phyloP scores from a whole-genome alignment of 2,113 vertebrate genomes.

The Brachyhypopomus occidentalis region DNA sequence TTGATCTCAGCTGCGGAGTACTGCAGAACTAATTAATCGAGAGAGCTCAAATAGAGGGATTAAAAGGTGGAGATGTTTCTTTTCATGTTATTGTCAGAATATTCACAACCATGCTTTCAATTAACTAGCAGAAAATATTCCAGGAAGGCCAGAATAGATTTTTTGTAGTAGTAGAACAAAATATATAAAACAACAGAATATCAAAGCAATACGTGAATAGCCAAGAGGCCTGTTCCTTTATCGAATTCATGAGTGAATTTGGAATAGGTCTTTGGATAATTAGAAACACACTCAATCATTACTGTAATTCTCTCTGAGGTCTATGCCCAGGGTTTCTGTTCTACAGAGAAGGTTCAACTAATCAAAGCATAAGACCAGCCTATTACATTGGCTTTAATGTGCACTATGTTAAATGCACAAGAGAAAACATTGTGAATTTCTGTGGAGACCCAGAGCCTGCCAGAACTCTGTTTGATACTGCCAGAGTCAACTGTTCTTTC shows the following conservation, averaged over 20 bases:
- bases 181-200: constrained; percentile 30
- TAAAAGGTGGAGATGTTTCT: constrained; percentile 12
- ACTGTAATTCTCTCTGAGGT: constrained; percentile 29
- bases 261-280: constrained; percentile 44
- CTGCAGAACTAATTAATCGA: background rate
- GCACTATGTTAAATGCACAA: background rate
- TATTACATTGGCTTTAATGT: background rate
- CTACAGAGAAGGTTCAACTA: background rate
- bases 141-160: constrained; percentile 27
- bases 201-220: constrained; percentile 27
- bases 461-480: no score
- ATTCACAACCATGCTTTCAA: constrained; percentile 37
- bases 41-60: background rate
- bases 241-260: constrained; percentile 31
- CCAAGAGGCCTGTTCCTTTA: constrained; percentile 9
- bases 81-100: constrained; percentile 42
- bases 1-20: constrained; percentile 3
- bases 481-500: no score
- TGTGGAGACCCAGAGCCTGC: no score
- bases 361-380: background rate
- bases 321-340: background rate
- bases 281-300: constrained; percentile 40
- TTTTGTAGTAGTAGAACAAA: constrained; percentile 37
- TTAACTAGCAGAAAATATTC: constrained; percentile 40
- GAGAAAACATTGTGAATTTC: no score